These are phyloP conservation scores for Aepyceros melampus DNA, from an alignment of 2,113 vertebrate genomes.

Conservation along the genomic window DNA sequence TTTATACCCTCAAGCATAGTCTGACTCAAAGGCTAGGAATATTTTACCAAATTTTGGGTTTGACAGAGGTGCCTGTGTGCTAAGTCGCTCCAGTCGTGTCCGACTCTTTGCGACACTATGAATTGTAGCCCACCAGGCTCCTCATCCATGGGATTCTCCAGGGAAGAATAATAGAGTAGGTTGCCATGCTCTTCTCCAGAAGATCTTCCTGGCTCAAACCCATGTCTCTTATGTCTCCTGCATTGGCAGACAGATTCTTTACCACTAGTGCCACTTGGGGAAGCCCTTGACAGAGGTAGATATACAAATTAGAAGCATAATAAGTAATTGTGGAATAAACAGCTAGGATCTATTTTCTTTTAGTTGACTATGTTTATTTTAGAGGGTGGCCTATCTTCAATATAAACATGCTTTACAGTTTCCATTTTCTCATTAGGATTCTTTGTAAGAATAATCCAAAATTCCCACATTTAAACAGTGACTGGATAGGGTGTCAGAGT, in stretches of 20 bases:
- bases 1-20: neutral
- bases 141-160: neutral
- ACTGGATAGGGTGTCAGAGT: neutral
- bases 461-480: neutral
- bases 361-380: neutral
- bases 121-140: neutral
- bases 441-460: neutral
- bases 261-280: neutral
- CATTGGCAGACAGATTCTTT: neutral
- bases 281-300: neutral
- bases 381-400: neutral
- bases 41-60: neutral
- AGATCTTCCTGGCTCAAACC: neutral
- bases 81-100: neutral
- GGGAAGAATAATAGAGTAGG: neutral
- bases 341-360: neutral
- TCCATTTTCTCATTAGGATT: slow-evolving; percentile 12
- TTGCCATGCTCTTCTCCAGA: neutral
- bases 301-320: neutral
- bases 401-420: neutral
- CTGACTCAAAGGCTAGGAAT: neutral
- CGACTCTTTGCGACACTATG: neutral
- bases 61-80: neutral
- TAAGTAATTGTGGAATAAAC: neutral
- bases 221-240: neutral